Conservation (phyloP, 2,113 vertebrate genomes). For the Saguinus imperator region DNA sequence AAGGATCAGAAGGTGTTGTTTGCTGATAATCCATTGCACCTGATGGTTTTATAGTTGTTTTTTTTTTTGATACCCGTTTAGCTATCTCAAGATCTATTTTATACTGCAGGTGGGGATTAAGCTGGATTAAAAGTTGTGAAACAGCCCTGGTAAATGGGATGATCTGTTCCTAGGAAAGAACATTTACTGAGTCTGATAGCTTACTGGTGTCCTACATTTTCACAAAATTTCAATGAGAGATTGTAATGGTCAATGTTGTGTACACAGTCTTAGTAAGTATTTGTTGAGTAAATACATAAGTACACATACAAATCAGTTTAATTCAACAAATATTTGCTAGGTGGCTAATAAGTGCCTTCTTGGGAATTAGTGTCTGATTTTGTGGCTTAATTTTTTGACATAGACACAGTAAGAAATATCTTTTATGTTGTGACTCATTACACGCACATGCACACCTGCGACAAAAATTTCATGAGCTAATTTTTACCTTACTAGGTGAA, state of each 20-base stretch:
- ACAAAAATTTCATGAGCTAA: neutral
- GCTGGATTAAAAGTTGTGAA: constrained; percentile 22
- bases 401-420: neutral
- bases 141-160: neutral
- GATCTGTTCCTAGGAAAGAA: neutral
- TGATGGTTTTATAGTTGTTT: neutral
- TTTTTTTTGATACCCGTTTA: neutral
- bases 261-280: neutral
- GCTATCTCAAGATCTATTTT: neutral
- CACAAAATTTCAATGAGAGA: neutral
- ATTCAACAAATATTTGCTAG: constrained; percentile 51
- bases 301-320: neutral
- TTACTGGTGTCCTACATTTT: neutral
- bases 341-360: neutral
- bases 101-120: neutral
- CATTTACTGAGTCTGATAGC: neutral
- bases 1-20: neutral
- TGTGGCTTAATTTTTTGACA: neutral
- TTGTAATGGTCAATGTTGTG: neutral
- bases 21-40: too few relatives aligned
- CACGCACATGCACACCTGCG: neutral
- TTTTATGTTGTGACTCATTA: neutral
- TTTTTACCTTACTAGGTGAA: neutral
- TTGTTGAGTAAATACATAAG: constrained; percentile 19
- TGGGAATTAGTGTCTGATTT: neutral